A percentile compares a stretch with the other conserved stretches of the same genome.
Conservation (phyloP, 2,797 vertebrate genomes). For the Myotis planiceps region DNA sequence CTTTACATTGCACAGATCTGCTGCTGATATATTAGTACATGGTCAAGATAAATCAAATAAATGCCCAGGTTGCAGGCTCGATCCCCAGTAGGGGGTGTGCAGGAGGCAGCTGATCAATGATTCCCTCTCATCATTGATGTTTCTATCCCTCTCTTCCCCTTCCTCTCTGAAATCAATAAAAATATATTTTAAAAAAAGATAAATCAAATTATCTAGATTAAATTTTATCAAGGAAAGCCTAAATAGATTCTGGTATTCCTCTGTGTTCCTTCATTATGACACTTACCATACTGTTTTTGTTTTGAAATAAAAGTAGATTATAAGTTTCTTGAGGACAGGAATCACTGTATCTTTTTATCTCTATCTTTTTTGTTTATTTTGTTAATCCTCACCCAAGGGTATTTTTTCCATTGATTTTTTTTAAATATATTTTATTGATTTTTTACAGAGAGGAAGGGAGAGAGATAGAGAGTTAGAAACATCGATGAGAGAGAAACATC, state of each 20-base stretch:
- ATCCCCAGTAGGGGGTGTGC: no score
- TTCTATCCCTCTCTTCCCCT: no score
- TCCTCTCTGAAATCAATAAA: no score
- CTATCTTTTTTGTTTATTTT: not conserved
- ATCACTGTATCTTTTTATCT: not conserved
- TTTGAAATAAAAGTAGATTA: slow-evolving; percentile 17
- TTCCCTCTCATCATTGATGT: no score
- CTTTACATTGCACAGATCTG: slow-evolving; percentile 2
- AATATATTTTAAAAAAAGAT: not conserved
- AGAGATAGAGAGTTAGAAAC: no score
- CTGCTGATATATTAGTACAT: not conserved
- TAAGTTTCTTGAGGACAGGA: not conserved
- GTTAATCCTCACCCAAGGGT: no score
- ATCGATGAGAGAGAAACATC: no score
- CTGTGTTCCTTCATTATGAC: not conserved
- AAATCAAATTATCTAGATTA: not conserved
- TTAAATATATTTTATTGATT: no score
- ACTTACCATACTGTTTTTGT: slow-evolving; percentile 1
- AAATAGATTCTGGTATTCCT: not conserved
- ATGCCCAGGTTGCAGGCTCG: no score
- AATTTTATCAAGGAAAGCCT: slow-evolving; percentile 18
- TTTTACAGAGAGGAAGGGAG: no score
- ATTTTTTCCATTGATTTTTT: no score
- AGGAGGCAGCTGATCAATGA: no score
- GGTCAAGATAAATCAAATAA: not conserved